Conservation (phyloP, 2,888 invertebrate species). For the Pyrrhia umbra region DNA sequence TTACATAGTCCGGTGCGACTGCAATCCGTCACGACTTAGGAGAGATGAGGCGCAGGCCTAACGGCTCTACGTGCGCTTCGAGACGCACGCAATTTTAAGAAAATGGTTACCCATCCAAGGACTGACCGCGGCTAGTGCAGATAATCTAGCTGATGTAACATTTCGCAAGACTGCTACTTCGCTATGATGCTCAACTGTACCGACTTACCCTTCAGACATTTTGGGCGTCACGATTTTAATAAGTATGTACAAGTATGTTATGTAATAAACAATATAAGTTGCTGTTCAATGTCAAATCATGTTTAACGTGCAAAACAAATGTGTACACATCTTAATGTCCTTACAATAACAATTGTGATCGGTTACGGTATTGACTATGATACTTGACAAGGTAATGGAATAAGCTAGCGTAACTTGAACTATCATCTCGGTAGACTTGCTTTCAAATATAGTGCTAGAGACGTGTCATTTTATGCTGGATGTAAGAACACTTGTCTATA, state of each 20-base stretch:
- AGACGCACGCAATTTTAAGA: no score
- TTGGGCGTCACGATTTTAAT: slow-evolving; percentile 1
- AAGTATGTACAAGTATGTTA: slow-evolving; percentile 27
- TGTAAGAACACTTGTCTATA: slow-evolving; percentile 50
- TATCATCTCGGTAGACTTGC: slow-evolving; percentile 2
- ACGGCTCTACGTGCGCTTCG: no score
- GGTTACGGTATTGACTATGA: slow-evolving; percentile 65
- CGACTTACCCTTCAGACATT: slow-evolving; percentile 23
- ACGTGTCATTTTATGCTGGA: slow-evolving; percentile 29
- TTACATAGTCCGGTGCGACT: no score
- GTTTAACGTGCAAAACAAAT: slow-evolving; percentile 39
- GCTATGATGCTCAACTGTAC: background rate
- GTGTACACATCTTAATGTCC: slow-evolving; percentile 64
- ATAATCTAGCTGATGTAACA: no score
- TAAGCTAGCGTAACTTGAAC: slow-evolving; percentile 49
- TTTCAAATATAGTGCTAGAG: slow-evolving; percentile 2
- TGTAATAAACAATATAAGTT: slow-evolving; percentile 23
- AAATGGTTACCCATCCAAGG: no score
- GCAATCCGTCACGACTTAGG: no score
- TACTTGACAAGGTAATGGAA: slow-evolving; percentile 61
- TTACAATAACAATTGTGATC: slow-evolving; percentile 62
- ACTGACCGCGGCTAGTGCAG: no score
- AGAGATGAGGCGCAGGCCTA: no score
- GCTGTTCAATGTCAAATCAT: slow-evolving; percentile 48
- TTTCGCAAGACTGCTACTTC: no score